Base-by-base conservation (phyloP, 2,888 invertebrate species). In the Eremobia ochroleuca region DNA sequence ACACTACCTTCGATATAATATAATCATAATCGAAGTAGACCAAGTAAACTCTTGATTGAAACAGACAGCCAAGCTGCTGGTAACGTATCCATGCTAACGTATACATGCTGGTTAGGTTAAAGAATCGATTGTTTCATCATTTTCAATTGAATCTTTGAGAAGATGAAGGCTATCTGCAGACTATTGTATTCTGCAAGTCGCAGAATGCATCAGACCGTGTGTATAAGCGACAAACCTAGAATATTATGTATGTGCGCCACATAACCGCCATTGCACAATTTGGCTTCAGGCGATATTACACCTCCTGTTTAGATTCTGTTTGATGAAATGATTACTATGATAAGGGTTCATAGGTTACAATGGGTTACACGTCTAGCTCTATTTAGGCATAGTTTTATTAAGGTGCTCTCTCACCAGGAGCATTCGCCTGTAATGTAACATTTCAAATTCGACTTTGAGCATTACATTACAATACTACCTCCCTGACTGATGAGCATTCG, bases 201-300 rank as follows among this genome's bases (percentile, higher is more conserved):
- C 52, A 46, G 52, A 64, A 68, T 82, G 49, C 62, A 46, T 65
- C 37, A 72, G 58, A 64, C 52, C 40, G 62, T 58, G 55, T 49
- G 58, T 28, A 4, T 66, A 43, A 61, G 46, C 58, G 40, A 62
- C 58, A 62, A 25, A 31, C 43, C n/a, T 31, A 59, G 25, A 59
- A 43, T 31, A 68, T 68, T 31, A 71, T 58, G 28, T 59, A 82
- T 31, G 52, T 77, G 55, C 21, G n/a, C 15, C 11, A 25, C 21
- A 62, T 59, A 31, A 71, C 46, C 15, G 46, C 58, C 52, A 72
- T 65, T 59, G 67, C 71, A 68, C 68, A 78, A 72, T 79, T 72
- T 83, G 43, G 67, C 71, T 72, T 18, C 68, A 21, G 67, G 84
- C 79, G 37, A 71, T 79, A 83, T 71, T 68, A 71, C 70, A 78